These are phyloP conservation scores for Sesamia nonagrioides DNA, from an alignment of 1,140 invertebrate genomes.

Conservation along the genomic window DNA sequence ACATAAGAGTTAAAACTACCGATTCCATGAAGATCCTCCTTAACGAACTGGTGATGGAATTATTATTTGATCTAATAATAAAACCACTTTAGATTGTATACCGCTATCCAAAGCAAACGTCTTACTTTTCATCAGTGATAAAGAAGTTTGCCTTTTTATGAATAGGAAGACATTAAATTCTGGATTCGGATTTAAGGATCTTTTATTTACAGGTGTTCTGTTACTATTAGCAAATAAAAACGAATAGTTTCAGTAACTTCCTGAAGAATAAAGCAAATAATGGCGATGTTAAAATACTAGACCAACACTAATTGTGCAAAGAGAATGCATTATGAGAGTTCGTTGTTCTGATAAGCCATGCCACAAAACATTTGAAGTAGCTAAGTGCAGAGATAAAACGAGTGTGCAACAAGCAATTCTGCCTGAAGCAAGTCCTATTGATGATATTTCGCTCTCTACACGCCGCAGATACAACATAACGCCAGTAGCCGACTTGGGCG, in stretches of 20 bases:
- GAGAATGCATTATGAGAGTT: neutral
- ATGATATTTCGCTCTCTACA: conserved; percentile 7
- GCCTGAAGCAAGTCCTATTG: neutral
- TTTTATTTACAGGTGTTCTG: neutral
- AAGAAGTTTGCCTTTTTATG: no score
- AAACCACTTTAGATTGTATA: conserved; percentile 29
- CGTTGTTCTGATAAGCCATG: neutral
- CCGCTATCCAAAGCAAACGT: neutral
- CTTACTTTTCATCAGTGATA: neutral
- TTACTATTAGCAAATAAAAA: neutral
- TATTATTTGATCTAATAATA: conserved; percentile 48
- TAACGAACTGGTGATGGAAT: conserved; percentile 41
- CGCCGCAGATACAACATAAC: conserved; percentile 14
- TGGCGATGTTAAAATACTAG: neutral
- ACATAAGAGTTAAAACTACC: conserved; percentile 21
- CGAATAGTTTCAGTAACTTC: neutral
- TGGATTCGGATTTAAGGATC: no score
- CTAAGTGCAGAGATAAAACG: conserved; percentile 16
- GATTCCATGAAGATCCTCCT: conserved; percentile 35
- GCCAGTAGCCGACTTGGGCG: conserved; percentile 43
- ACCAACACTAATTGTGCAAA: conserved; percentile 1
- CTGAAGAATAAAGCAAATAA: no score
- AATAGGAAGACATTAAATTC: neutral
- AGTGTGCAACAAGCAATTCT: conserved; percentile 1
- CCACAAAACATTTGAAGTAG: neutral